Base-by-base conservation (phyloP, 1,140 invertebrate genomes). In the Scaptomyza hsui region DNA sequence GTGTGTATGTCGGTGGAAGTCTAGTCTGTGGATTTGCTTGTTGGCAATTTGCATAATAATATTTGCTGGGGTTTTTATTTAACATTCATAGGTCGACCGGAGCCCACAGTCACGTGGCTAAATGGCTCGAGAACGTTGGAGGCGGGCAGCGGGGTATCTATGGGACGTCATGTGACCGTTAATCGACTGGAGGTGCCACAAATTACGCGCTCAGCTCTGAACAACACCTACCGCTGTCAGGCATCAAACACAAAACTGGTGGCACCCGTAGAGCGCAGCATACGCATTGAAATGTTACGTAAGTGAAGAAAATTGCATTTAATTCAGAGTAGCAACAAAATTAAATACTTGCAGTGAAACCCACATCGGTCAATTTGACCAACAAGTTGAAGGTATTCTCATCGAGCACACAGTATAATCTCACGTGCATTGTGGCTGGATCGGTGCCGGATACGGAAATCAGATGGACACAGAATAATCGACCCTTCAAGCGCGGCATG, bases 201-300 rank as follows among this genome's bases (percentile, higher is more conserved):
- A 60, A 92, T 98, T 44, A 94, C 93, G 69, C 93, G 96, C 72
- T 94, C 94, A 59, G 95, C 97, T 61, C 93, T 97, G 42, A 96
- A 97, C 89, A 95, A 95, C 7, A 96, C 95, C 3, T 96, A 95
- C 92, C 97, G 96, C 91, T 97, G 97, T 91, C 95, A 95, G 88
- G 97, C 96, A 0, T 95, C 94, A 49, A 98, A 97, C 90, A 97
- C 96, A 13, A 95, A 97, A 79, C 94, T 97, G 21, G 96, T 95
- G 85, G 94, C 95, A 74, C 95, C 96, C 0, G 93, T 95, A 45
- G 95, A 96, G 90, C 95, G 95, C 89, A 95, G 94, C 57, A 95
- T 96, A 72, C 92, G 95, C 75, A 92, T 97, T 78, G 96, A 97
- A 91, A 93, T 97, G 92, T 94, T 96, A 80, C 92, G 96, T 97